Evolutionary conservation across 2,888 invertebrate genomes (phyloP).

Genomic region (Sympetrum striolatum): DNA sequence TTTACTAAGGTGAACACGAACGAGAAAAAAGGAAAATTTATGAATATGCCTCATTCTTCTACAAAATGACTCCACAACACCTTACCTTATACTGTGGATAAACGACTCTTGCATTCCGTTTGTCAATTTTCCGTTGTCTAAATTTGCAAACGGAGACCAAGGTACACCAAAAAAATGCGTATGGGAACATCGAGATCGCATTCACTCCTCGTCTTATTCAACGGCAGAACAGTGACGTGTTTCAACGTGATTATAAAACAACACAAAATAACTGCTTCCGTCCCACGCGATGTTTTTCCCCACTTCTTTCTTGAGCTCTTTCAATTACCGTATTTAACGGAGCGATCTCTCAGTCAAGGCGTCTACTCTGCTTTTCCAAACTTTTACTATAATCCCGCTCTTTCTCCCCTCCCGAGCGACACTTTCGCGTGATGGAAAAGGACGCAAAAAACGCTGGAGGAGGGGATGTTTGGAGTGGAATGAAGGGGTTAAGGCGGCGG

Average conservation of each 20-base stretch:
- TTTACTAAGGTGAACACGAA: too few relatives aligned
- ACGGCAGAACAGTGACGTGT: neutral
- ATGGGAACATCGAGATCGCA: too few relatives aligned
- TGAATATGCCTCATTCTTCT: too few relatives aligned
- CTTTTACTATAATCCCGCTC: neutral
- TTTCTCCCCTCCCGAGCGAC: neutral
- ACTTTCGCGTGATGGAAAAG: neutral
- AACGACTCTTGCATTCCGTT: too few relatives aligned
- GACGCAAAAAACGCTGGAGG: neutral
- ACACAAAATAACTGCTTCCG: neutral
- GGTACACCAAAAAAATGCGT: too few relatives aligned
- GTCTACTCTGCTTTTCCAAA: neutral
- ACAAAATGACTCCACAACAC: too few relatives aligned
- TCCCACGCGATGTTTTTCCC: neutral
- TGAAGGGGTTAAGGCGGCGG: neutral
- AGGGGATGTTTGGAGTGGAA: neutral
- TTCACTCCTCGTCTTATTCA: neutral
- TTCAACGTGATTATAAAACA: neutral
- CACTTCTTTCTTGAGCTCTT: neutral
- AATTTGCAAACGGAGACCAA: too few relatives aligned
- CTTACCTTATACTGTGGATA: too few relatives aligned
- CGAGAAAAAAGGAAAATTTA: too few relatives aligned
- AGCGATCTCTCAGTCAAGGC: neutral
- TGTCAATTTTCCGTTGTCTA: too few relatives aligned
- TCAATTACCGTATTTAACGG: neutral